These are phyloP conservation scores for Bothrops jararaca DNA, from an alignment of 2,113 vertebrate species.

Conservation along the genomic window DNA sequence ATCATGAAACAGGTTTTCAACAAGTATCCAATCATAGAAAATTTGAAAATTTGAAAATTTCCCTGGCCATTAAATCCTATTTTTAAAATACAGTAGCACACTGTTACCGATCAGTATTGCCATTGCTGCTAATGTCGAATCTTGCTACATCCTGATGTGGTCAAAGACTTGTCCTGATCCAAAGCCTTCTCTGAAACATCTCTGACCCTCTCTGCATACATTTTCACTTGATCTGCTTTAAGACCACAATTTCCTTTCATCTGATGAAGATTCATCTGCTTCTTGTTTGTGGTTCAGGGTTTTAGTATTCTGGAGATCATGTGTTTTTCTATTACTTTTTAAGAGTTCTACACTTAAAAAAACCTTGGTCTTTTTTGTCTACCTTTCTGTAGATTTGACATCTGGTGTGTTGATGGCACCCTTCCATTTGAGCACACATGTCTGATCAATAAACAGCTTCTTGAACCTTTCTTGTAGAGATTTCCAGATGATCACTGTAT, in stretches of 20 bases:
- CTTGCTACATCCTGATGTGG: background rate
- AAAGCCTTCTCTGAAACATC: background rate
- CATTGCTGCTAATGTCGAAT: background rate
- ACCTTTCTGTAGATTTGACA: slow-evolving; percentile 1
- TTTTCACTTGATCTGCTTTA: background rate
- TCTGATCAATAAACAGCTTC: slow-evolving; percentile 2
- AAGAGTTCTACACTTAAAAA: background rate
- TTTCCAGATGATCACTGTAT: background rate
- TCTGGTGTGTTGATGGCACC: background rate
- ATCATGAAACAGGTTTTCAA: background rate
- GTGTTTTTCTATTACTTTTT: background rate
- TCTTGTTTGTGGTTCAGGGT: background rate
- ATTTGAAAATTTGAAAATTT: background rate
- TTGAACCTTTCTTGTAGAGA: background rate
- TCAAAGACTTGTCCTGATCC: background rate
- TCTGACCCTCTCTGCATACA: background rate
- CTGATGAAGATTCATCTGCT: background rate
- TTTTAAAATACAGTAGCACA: background rate
- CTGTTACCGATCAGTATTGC: background rate
- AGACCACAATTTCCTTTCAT: background rate
- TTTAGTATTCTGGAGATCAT: background rate
- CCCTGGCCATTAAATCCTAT: background rate
- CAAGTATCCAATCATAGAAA: background rate
- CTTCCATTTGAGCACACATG: background rate
- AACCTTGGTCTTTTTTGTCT: background rate